Percentiles rank a stretch among this genome's conserved stretches.
phyloP scores from a whole-genome alignment of 1,140 invertebrate species.

The Nixonia krombeini region DNA sequence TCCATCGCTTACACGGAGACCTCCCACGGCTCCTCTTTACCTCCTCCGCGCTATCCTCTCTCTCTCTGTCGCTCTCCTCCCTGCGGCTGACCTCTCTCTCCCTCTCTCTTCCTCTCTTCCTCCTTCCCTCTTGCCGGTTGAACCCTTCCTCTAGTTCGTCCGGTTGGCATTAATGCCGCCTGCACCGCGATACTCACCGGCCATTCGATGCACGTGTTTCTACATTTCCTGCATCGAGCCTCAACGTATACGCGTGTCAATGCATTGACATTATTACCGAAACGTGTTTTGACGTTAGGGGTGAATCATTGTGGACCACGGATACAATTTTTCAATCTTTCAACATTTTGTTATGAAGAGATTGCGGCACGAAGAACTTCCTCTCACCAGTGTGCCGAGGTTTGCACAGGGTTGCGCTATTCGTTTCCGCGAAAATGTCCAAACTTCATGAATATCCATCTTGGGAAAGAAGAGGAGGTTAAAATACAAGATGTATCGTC shows the following conservation, averaged over 20 bases:
- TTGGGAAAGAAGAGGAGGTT: constrained; percentile 18
- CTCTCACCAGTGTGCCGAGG: no score
- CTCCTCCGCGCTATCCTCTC: constrained; percentile 6
- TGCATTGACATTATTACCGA: constrained; percentile 51
- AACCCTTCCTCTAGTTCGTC: constrained; percentile 53
- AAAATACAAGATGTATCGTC: constrained; percentile 42
- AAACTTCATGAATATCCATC: constrained; percentile 38
- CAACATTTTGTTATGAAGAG: no score
- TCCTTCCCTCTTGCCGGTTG: constrained; percentile 20
- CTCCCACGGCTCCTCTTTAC: constrained; percentile 2
- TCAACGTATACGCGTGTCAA: constrained; percentile 38
- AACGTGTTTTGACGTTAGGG: constrained; percentile 8
- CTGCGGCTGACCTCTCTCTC: neutral
- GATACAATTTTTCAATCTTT: no score
- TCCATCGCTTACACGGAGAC: constrained; percentile 8
- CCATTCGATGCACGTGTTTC: constrained; percentile 66
- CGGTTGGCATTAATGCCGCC: constrained; percentile 59
- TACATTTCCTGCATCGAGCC: constrained; percentile 28
- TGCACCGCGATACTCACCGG: constrained; percentile 48
- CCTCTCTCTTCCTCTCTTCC: constrained; percentile 8
- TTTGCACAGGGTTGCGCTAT: constrained; percentile 34
- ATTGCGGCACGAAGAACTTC: no score
- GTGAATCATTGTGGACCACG: neutral
- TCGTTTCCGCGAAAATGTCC: constrained; percentile 18
- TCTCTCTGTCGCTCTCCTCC: constrained; percentile 13